A percentile compares a stretch with the other conserved stretches of the same genome.
These are phyloP conservation scores for Tetrapedia diversipes DNA, from an alignment of 2,888 invertebrate genomes.

Conservation along the genomic window DNA sequence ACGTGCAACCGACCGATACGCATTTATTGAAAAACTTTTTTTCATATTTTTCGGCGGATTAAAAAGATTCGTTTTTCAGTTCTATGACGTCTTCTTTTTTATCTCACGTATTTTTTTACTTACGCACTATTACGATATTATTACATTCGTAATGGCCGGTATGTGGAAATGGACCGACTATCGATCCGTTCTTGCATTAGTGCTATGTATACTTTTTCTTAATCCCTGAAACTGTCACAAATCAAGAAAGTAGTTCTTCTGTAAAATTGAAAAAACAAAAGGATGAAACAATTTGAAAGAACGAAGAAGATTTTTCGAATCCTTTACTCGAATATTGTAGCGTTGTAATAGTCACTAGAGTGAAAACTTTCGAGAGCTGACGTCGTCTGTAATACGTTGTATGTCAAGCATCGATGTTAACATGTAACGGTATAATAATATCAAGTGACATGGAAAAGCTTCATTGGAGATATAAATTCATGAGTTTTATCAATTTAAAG, in stretches of 20 bases:
- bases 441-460: constrained; percentile 7
- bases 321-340: not conserved
- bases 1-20: constrained; percentile 63
- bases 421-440: constrained; percentile 34
- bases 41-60: not conserved
- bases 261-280: not conserved
- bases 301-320: constrained; percentile 1
- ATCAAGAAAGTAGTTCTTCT: not conserved
- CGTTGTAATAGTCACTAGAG: not conserved
- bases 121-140: constrained; percentile 53
- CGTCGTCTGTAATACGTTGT: constrained; percentile 16
- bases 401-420: constrained; percentile 23
- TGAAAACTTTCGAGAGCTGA: constrained; percentile 26
- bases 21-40: constrained; percentile 38
- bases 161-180: constrained; percentile 53
- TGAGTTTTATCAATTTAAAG: not conserved
- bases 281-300: not conserved
- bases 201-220: constrained; percentile 23
- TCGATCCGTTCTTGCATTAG: constrained; percentile 51
- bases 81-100: not conserved
- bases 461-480: constrained; percentile 20
- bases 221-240: constrained; percentile 28
- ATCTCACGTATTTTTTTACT: constrained; percentile 4
- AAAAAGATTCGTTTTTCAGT: not conserved
- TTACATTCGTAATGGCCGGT: constrained; percentile 60